A percentile compares a stretch with the other conserved stretches of the same genome.
Conservation (phyloP, 1,140 invertebrate genomes). For the Drosophila chauvacae region DNA sequence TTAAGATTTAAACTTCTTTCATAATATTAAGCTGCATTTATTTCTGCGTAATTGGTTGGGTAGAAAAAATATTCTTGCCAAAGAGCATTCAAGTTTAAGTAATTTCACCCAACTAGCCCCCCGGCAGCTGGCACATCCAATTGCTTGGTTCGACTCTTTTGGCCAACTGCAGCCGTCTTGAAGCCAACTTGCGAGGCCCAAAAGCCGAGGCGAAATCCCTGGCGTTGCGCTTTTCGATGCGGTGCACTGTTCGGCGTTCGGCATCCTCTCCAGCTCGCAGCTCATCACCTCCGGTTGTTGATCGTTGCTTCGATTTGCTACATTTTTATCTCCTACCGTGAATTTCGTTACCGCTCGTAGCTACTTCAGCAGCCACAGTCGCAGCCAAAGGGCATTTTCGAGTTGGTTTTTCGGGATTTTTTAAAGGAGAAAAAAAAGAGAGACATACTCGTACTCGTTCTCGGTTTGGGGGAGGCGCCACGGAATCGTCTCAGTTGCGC, state of each 20-base stretch:
- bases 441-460: slow-evolving; percentile 11
- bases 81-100: slow-evolving; percentile 21
- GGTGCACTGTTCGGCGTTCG: slow-evolving; percentile 27
- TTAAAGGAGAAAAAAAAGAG: background rate
- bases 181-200: slow-evolving; percentile 10
- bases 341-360: slow-evolving; percentile 80
- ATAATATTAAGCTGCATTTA: too few relatives aligned
- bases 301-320: slow-evolving; percentile 81
- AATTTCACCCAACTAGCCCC: background rate
- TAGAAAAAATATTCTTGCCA: background rate
- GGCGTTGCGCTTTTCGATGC: slow-evolving; percentile 37
- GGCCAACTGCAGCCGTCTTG: slow-evolving; percentile 12
- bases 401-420: slow-evolving; percentile 53
- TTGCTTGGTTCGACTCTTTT: slow-evolving; percentile 33
- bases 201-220: slow-evolving; percentile 30
- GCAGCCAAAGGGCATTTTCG: slow-evolving; percentile 60
- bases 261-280: slow-evolving; percentile 29
- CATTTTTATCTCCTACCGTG: slow-evolving; percentile 83
- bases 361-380: slow-evolving; percentile 59
- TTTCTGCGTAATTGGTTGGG: too few relatives aligned
- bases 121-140: slow-evolving; percentile 37
- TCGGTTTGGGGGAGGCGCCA: slow-evolving; percentile 36
- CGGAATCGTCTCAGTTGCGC: slow-evolving; percentile 68
- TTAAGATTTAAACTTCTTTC: background rate
- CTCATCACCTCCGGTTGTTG: slow-evolving; percentile 75